These are phyloP conservation scores for Ceratotherium simum DNA, from an alignment of 2,113 vertebrate species.

Conservation along the genomic window DNA sequence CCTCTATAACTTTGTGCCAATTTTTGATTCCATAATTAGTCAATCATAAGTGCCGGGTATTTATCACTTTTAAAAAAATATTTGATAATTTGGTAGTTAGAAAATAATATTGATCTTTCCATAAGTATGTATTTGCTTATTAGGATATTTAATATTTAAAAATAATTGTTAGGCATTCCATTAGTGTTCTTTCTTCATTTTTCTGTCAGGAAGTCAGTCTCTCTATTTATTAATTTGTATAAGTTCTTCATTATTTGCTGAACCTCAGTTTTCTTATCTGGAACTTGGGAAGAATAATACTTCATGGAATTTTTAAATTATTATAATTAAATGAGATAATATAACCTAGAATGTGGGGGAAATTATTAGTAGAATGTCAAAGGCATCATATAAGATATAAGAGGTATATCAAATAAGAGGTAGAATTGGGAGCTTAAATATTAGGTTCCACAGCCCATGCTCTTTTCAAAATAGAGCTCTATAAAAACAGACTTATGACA, in stretches of 20 bases:
- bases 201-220: neutral
- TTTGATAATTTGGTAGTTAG: neutral
- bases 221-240: conserved; percentile 7
- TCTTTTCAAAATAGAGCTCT: neutral
- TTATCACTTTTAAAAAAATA: neutral
- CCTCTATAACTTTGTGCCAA: neutral
- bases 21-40: neutral
- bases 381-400: neutral
- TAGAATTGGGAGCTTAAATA: neutral
- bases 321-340: conserved; percentile 10
- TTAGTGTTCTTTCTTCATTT: neutral
- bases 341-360: neutral
- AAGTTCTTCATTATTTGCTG: neutral
- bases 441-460: neutral
- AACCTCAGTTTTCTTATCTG: neutral
- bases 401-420: neutral
- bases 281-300: neutral
- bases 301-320: neutral
- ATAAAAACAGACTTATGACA: neutral
- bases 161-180: neutral
- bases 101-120: neutral
- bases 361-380: neutral
- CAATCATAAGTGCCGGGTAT: neutral
- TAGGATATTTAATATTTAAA: neutral
- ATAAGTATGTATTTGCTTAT: neutral